Percentiles rank a stretch among this genome's conserved stretches.
Evolutionary conservation across 2,113 vertebrate species (phyloP).

Genomic region (Lipophrys pholis): DNA sequence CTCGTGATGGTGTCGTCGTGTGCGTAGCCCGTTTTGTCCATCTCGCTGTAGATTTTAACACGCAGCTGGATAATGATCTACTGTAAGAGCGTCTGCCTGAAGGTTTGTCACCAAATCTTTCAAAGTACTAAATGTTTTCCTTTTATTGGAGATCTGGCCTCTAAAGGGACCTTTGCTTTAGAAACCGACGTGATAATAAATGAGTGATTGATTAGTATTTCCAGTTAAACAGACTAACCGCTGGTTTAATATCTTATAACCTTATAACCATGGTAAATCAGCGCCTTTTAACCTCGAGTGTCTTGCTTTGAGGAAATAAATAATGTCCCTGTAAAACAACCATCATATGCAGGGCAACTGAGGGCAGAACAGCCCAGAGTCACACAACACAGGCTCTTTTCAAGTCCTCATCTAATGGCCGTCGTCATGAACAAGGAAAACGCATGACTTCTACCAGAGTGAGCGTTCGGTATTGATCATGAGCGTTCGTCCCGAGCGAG

Average conservation of each 20-base stretch:
- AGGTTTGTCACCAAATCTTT: no score
- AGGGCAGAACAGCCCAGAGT: conserved; percentile 25
- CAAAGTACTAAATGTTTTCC: conserved; percentile 38
- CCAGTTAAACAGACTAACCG: neutral
- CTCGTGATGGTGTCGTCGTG: no score
- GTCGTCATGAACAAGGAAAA: no score
- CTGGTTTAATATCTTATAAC: conserved; percentile 1
- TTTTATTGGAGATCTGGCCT: conserved; percentile 39
- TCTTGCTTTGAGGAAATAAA: conserved; percentile 24
- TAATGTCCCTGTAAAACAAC: conserved; percentile 30
- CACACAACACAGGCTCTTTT: conserved; percentile 6
- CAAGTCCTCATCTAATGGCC: no score
- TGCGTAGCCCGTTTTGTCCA: neutral
- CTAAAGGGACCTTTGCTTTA: neutral
- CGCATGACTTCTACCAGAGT: no score
- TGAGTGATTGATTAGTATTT: conserved; percentile 10
- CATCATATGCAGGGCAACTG: conserved; percentile 33
- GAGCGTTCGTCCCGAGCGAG: no score
- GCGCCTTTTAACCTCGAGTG: conserved; percentile 5
- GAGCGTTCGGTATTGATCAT: neutral
- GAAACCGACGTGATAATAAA: neutral
- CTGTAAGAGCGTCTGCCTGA: no score
- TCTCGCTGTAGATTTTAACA: conserved; percentile 16
- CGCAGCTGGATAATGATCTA: conserved; percentile 33
- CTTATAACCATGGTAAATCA: conserved; percentile 28